These are phyloP conservation scores for Campodea augens DNA, from an alignment of 1,140 invertebrate genomes.

Conservation along the genomic window DNA sequence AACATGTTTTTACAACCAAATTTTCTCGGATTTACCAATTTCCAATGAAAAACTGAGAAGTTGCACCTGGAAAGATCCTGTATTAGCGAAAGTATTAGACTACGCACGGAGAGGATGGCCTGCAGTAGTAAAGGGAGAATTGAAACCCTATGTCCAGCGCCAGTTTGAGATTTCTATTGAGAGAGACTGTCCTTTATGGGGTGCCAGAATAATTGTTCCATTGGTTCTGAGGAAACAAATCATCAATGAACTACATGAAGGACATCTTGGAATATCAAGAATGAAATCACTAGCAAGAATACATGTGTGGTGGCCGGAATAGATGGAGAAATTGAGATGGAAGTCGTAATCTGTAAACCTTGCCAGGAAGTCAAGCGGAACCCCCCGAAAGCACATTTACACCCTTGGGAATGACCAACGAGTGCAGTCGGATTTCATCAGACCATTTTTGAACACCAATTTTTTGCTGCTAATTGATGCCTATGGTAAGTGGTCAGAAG, in stretches of 20 bases:
- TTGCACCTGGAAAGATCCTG: not conserved
- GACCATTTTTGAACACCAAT: slow-evolving; percentile 17
- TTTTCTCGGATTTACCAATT: too few species aligned
- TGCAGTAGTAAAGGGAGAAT: not conserved
- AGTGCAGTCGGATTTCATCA: slow-evolving; percentile 15
- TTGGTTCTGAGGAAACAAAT: slow-evolving; percentile 14
- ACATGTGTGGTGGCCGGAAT: slow-evolving; percentile 23
- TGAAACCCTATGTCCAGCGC: slow-evolving; percentile 1
- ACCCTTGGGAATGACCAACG: slow-evolving; percentile 12
- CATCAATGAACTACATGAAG: slow-evolving; percentile 21
- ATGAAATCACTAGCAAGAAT: slow-evolving; percentile 25
- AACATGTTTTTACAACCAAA: not conserved
- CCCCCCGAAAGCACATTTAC: slow-evolving; percentile 15
- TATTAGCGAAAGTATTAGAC: slow-evolving; percentile 2
- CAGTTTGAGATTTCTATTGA: slow-evolving; percentile 7
- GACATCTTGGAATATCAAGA: slow-evolving; percentile 24
- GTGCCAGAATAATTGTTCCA: slow-evolving; percentile 23
- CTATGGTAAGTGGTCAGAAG: slow-evolving; percentile 23
- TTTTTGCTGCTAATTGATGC: slow-evolving; percentile 24
- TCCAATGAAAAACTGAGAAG: too few species aligned
- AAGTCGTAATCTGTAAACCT: slow-evolving; percentile 10
- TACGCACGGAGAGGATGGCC: slow-evolving; percentile 8
- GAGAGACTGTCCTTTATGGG: slow-evolving; percentile 14
- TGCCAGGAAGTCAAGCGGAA: slow-evolving; percentile 9
- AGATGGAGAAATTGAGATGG: slow-evolving; percentile 20